A percentile compares a stretch with the other conserved stretches of the same genome.
Evolutionary conservation across 2,888 invertebrate species (phyloP).

Genomic region (Nymphalis c-album): DNA sequence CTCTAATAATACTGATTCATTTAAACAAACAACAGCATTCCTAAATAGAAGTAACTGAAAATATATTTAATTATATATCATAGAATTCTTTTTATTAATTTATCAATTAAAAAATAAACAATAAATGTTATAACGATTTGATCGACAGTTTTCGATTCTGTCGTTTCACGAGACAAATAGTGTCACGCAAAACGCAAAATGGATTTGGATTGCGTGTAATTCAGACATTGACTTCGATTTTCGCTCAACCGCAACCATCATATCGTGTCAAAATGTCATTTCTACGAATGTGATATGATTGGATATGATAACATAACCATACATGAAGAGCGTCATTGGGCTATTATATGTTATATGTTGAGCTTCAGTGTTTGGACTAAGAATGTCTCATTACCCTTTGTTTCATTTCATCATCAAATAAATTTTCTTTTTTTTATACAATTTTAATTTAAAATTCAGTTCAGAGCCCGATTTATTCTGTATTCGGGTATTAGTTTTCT

Average conservation of each 20-base stretch:
- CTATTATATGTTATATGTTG: conserved; percentile 4
- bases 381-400: no score
- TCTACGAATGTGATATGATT: conserved; percentile 44
- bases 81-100: no score
- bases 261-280: conserved; percentile 61
- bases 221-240: conserved; percentile 57
- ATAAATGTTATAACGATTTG: not conserved
- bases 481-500: no score
- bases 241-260: conserved; percentile 53
- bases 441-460: no score
- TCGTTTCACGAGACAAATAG: conserved; percentile 14
- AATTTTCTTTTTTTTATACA: no score
- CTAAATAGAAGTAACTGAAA: no score
- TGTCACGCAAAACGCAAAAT: conserved; percentile 40
- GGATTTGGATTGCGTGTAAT: conserved; percentile 58
- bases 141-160: not conserved
- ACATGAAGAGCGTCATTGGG: conserved; percentile 3
- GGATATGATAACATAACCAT: conserved; percentile 34
- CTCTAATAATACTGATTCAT: no score
- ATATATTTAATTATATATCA: no score
- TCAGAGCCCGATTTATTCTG: no score
- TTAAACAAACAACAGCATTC: no score
- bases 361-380: not conserved
- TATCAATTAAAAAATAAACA: no score
- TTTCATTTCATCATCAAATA: no score